These are phyloP conservation scores for Tachycineta bicolor DNA, from an alignment of 2,113 vertebrate genomes.

Conservation along the genomic window DNA sequence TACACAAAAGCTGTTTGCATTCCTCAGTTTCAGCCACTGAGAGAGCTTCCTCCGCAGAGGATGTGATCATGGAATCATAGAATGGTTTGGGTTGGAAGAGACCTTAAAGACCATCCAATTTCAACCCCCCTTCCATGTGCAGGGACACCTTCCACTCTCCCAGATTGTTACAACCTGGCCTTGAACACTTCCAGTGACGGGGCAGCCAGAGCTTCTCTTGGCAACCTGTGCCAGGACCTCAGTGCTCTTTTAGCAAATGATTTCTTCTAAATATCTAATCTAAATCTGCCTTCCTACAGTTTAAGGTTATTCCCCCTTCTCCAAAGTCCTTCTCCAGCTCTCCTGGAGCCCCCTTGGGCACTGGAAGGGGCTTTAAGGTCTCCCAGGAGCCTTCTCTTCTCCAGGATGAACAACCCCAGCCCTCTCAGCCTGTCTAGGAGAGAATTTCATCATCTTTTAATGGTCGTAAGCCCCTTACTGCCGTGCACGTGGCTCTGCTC, in stretches of 20 bases:
- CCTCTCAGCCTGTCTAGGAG: neutral
- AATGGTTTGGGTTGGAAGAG: neutral
- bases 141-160: neutral
- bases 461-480: accelerated
- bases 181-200: neutral
- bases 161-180: neutral
- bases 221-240: neutral
- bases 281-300: neutral
- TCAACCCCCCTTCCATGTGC: neutral
- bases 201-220: neutral
- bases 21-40: neutral
- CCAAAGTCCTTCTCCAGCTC: neutral
- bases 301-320: neutral
- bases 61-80: neutral
- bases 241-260: neutral
- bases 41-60: neutral
- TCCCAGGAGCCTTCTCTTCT: neutral
- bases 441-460: neutral
- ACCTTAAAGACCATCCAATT: neutral
- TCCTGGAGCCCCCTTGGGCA: neutral
- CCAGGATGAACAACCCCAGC: neutral
- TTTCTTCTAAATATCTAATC: neutral
- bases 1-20: neutral
- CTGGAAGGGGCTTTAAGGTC: neutral
- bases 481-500: neutral